Evolutionary conservation across 1,140 invertebrate genomes (phyloP).

Genomic region (Ruditapes philippinarum): DNA sequence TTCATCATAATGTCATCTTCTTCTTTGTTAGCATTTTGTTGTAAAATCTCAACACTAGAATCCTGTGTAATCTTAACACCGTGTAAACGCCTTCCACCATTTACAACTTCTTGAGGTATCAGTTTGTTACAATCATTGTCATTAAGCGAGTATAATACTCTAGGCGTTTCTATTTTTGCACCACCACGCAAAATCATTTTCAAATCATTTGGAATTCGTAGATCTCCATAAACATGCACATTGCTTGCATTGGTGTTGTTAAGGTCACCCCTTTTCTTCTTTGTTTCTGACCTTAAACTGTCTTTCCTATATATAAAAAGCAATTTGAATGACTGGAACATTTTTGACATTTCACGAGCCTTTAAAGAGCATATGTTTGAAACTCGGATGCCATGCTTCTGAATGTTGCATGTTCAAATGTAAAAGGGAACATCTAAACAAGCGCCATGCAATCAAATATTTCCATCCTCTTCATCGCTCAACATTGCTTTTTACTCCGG

Average conservation of each 20-base stretch:
- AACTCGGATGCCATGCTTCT: no score
- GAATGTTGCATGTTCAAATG: no score
- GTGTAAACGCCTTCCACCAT: not conserved
- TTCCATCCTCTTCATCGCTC: no score
- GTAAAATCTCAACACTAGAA: constrained; percentile 8
- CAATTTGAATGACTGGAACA: not conserved
- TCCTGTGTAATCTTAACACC: not conserved
- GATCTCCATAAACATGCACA: not conserved
- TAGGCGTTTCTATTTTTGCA: not conserved
- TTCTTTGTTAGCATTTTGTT: not conserved
- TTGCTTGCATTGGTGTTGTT: not conserved
- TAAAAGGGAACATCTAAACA: no score
- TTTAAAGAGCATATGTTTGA: no score
- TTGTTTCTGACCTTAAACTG: not conserved
- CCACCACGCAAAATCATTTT: not conserved
- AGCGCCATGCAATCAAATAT: no score
- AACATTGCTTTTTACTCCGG: no score
- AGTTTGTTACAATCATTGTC: not conserved
- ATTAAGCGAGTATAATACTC: not conserved
- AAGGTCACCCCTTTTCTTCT: not conserved
- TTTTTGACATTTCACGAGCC: not conserved
- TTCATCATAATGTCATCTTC: not conserved
- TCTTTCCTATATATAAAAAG: not conserved
- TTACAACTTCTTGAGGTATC: not conserved
- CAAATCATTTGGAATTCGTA: not conserved